Base-by-base conservation (phyloP, 2,113 vertebrate species). In the Psilopsiagon aymara region DNA sequence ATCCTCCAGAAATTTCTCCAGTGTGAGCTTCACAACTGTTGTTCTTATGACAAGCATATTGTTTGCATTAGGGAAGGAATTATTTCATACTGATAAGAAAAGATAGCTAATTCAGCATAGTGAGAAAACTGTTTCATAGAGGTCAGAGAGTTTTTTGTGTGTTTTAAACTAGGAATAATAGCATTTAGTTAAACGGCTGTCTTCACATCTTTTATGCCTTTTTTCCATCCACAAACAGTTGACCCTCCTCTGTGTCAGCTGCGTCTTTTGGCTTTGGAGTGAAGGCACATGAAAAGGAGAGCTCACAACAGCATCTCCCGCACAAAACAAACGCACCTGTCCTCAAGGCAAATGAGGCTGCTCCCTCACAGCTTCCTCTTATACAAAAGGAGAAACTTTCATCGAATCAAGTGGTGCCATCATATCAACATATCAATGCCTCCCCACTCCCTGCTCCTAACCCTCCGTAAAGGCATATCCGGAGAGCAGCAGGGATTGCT, bases 391-490 rank as follows among this genome's bases (percentile, higher is more conserved):
- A 79, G 39, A 31, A 62, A 68, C 31, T 59, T 62, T 49, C 46
- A 44, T 27, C 81, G 68, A 7, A 41, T 46, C 10, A 2, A 76
- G 17, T 0, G 0, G 6, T 49, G 33, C 9, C 33, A 46, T 31
- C 46, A 17, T 51, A 81, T 57, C 60, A 75, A 35, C 64, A 24
- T 10, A 44, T 8, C 31, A 43, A 14, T 5, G 17, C 11, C 37
- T 69, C 60, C n/a, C 21, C 2, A 2, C 7, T 18, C 24, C n/a
- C 49, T 78, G 57, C 33, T 70, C 21, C 80, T 78, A 76, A 52
- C 29, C 15, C 13, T 62, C 66, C 0, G 0, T 39, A n/a, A 41
- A 47, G 59, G 60, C 28, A 18, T 20, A 64, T 13, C 44, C 0
- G 1, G 43, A 19, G 27, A 70, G 60, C 33, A 73, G 21, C 28